Base-by-base conservation (phyloP, 2,113 vertebrate species). In the Nycticebus coucang region DNA sequence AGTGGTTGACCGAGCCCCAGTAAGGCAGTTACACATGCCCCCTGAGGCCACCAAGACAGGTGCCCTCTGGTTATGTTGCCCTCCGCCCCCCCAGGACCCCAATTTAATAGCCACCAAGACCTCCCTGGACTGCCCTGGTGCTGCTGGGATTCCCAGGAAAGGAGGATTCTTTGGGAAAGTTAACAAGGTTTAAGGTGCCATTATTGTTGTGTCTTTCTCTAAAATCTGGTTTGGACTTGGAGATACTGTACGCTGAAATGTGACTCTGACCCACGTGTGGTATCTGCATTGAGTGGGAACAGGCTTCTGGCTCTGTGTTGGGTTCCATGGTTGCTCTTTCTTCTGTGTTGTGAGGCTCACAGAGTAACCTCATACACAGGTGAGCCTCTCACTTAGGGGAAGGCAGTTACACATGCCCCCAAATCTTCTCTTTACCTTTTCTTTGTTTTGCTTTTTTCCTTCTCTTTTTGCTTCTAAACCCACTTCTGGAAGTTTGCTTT, bases 91-190 rank as follows among this genome's bases (percentile, higher is more conserved):
- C 8, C 45, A 50, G 45, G 10, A 50, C 45, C 19, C 30, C n/a
- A 8, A 28, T n/a, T 71, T n/a, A 26, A 26, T 59, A 7, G 35
- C 75, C 3, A 0, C 0, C 0, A 13, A 35, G 22, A 41, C 66
- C 0, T 2, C 5, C 24, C 0, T 21, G 3, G 50, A 30, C 1
- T 0, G 18, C 50, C 35, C 3, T 4, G 19, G 79, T n/a, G 66
- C 45, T 28, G 55, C 2, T 5, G 22, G 30, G 14, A 24, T 57
- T n/a, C 72, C 45, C 59, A 37, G 64, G 57, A 1, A 37, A 24
- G 0, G 21, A 68, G 57, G 84, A 13, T 21, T 79, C 75, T 87
- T 33, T 9, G 8, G 69, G 78, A 59, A 55, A 64, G 12, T 13
- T 35, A 33, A 33, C 71, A 10, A 30, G 55, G 19, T 41, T 24